Base-by-base conservation (phyloP, 1,140 invertebrate genomes). In the Panonychus citri region DNA sequence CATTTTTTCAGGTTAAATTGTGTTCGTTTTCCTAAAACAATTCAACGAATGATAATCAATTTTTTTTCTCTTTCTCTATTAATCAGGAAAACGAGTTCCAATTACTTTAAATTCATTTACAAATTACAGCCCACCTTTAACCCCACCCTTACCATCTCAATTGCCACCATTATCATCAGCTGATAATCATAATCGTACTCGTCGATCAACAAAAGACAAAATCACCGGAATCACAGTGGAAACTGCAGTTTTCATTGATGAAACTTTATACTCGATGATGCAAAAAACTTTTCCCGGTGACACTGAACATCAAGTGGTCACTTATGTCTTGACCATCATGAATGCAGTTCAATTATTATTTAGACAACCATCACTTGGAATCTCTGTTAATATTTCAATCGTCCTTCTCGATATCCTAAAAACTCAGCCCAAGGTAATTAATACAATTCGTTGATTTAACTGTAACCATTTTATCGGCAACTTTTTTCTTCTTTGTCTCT, bases 211-310 rank as follows among this genome's bases (percentile, higher is more conserved):
- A n/a, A 34, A 34, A 12, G 50, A 52, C 27, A 25, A 52, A 21
- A 28, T 27, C 21, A 52, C 15, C 3, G 43, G 10, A 5, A 42
- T 34, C 8, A 52, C 63, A 0, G 60, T 85, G 2, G 83, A 86
- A 70, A 85, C 82, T 25, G 82, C 82, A 8, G 82, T 86, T 17
- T 86, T 86, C 63, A 80, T 85, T 17, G 83, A 86, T 68, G 75
- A 76, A 67, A 81, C 83, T 67, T 70, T 85, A 13, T 82, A 78
- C 62, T 73, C 78, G 50, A 80, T 82, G 61, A 84, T 86, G 82
- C 75, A 77, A 52, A 70, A 74, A 2, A 83, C 82, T 66, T 85
- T 81, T 67, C 80, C 81, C 1, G 74, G 75, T 55, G 78, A 84
- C 59, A 83, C 82, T 0, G 81, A 85, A 61, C 74, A 77, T 60